These are phyloP conservation scores for Lepas anatifera DNA, from an alignment of 2,888 invertebrate genomes.

Conservation along the genomic window DNA sequence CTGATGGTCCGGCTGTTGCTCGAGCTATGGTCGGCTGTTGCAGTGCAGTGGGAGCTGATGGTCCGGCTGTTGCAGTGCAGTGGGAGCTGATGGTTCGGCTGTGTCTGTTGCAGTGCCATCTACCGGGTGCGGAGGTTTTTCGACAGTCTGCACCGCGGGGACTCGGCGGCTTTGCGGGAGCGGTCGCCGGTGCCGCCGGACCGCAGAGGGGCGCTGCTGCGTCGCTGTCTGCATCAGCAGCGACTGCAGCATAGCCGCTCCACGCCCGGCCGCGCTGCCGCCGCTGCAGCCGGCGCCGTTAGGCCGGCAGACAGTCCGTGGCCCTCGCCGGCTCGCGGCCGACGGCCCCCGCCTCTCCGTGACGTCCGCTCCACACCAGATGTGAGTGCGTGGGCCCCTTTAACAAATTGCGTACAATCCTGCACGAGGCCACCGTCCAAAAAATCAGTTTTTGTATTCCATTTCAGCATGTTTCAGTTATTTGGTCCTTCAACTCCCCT, in stretches of 20 bases:
- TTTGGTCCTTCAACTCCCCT: no score
- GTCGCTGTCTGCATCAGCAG: neutral
- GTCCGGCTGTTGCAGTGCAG: no score
- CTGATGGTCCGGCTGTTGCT: no score
- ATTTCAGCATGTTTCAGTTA: no score
- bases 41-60: no score
- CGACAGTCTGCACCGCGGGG: neutral
- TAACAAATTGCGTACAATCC: no score
- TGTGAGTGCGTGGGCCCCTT: no score
- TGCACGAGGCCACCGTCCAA: no score
- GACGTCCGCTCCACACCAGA: slow-evolving; percentile 1
- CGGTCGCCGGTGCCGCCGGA: neutral
- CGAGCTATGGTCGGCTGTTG: no score
- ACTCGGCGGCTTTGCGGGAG: neutral
- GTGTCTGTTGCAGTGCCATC: slow-evolving; percentile 5
- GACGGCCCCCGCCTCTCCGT: neutral
- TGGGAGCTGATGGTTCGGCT: no score
- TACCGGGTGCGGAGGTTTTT: neutral
- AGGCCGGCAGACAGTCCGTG: slow-evolving; percentile 9
- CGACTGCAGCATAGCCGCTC: slow-evolving; percentile 4
- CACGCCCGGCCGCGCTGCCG: neutral
- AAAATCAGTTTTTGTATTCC: no score
- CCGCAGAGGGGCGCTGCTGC: neutral
- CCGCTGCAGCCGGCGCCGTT: neutral
- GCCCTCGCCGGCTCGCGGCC: neutral